Evolutionary conservation across 2,113 vertebrate genomes (phyloP).

Genomic region (Pterocles gutturalis): DNA sequence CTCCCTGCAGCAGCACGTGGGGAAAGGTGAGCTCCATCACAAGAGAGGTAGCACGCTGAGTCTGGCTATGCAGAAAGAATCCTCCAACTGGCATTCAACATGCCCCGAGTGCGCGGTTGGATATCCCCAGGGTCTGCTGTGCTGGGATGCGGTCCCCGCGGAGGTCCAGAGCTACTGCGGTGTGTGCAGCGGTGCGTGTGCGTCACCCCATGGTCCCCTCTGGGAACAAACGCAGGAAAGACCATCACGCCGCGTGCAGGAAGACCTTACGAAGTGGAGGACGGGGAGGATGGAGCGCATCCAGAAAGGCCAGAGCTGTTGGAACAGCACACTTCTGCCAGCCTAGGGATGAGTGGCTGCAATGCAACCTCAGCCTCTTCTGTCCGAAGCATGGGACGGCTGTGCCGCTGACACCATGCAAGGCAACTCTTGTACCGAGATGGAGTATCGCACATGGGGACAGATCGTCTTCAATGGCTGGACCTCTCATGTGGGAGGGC

Average conservation of each 20-base stretch:
- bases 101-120: background rate
- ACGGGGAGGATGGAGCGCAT: background rate
- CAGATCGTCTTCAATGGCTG: background rate
- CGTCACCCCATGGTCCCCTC: background rate
- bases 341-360: background rate
- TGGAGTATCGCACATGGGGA: background rate
- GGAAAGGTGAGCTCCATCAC: background rate
- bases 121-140: background rate
- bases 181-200: rapidly evolving
- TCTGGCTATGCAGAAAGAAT: background rate
- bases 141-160: background rate
- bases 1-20: background rate
- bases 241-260: background rate
- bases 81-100: too few species aligned
- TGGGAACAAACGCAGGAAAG: background rate
- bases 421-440: background rate
- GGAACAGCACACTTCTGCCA: rapidly evolving
- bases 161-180: background rate
- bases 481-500: background rate
- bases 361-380: background rate
- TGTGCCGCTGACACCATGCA: rapidly evolving
- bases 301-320: background rate
- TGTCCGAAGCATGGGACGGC: background rate
- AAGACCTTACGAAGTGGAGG: background rate
- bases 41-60: background rate